Conservation (phyloP, 2,113 vertebrate species). For the Perognathus longimembris region DNA sequence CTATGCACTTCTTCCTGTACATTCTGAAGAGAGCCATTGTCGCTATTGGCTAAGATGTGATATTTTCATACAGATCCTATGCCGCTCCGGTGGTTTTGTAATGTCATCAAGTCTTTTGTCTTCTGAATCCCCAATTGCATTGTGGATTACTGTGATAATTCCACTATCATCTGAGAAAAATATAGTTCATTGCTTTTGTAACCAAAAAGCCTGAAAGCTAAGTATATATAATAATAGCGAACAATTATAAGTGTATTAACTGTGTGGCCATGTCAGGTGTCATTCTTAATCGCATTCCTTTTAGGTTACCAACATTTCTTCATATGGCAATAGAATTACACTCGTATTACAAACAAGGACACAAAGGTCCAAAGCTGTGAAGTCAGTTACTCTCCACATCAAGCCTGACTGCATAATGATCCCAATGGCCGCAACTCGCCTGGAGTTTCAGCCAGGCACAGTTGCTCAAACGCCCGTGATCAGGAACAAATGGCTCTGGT, state of each 20-base stretch:
- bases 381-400: neutral
- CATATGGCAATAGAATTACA: neutral
- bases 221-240: neutral
- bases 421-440: rapidly evolving
- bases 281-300: neutral
- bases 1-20: neutral
- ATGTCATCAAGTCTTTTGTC: neutral
- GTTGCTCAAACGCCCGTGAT: rapidly evolving
- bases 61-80: neutral
- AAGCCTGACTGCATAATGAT: too few species aligned
- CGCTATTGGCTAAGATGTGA: neutral
- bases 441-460: rapidly evolving
- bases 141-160: too few species aligned
- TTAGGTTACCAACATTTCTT: neutral
- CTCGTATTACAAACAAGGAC: neutral
- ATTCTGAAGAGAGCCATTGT: neutral
- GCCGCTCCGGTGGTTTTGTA: neutral
- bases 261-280: neutral
- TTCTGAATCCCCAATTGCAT: neutral
- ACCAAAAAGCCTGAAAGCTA: neutral
- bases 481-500: neutral
- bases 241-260: too few species aligned
- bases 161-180: too few species aligned
- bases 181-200: neutral
- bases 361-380: neutral